A percentile compares a stretch with the other conserved stretches of the same genome.
Evolutionary conservation across 2,888 invertebrate species (phyloP).

Genomic region (Trichacis sp.): DNA sequence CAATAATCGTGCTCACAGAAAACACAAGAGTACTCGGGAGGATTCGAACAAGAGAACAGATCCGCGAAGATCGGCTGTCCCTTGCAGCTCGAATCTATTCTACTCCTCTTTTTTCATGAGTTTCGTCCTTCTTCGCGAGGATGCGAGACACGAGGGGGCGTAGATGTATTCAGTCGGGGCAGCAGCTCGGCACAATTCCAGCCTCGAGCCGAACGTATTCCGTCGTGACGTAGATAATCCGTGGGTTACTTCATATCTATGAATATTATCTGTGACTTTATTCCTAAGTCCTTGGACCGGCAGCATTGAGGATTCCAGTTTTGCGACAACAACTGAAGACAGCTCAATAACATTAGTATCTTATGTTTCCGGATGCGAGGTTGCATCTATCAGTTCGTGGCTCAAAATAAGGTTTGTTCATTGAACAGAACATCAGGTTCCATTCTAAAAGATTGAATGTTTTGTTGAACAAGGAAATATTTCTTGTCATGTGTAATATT

Average conservation of each 20-base stretch:
- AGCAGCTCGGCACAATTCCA: slow-evolving; percentile 44
- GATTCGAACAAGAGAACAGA: slow-evolving; percentile 9
- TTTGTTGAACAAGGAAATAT: too few species aligned
- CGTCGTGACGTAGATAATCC: slow-evolving; percentile 52
- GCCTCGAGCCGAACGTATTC: slow-evolving; percentile 38
- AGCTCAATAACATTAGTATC: slow-evolving; percentile 42
- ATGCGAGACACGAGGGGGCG: not conserved
- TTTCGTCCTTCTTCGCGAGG: not conserved
- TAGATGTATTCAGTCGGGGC: slow-evolving; percentile 27
- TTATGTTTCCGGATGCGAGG: too few species aligned
- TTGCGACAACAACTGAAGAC: slow-evolving; percentile 46
- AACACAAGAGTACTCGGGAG: too few species aligned
- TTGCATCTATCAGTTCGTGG: too few species aligned
- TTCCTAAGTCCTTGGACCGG: slow-evolving; percentile 48
- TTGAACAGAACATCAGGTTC: too few species aligned
- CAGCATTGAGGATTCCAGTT: slow-evolving; percentile 46
- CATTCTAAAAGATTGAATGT: too few species aligned
- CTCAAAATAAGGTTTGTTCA: too few species aligned
- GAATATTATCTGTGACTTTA: slow-evolving; percentile 55
- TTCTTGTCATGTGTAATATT: too few species aligned
- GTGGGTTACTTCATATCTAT: slow-evolving; percentile 50
- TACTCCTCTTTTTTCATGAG: not conserved
- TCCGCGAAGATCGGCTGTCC: slow-evolving; percentile 4
- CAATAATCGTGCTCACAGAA: slow-evolving; percentile 25
- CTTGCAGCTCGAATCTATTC: not conserved